Conservation (phyloP, 2,888 invertebrate genomes). For the Trichopria drosophilae region DNA sequence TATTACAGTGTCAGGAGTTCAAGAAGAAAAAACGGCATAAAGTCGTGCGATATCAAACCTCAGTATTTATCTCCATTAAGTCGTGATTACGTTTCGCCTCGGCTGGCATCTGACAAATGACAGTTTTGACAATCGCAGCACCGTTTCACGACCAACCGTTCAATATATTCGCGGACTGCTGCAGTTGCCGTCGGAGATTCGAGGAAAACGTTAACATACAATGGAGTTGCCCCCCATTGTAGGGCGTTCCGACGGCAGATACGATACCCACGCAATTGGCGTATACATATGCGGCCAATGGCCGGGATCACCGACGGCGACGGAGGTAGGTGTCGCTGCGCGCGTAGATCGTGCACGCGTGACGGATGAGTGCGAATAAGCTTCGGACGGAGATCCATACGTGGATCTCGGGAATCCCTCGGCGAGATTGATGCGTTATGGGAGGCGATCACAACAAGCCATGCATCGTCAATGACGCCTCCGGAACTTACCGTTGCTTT, state of each 20-base stretch:
- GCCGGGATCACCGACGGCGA: constrained; percentile 19
- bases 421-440: constrained; percentile 50
- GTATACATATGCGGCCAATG: no score
- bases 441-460: constrained; percentile 48
- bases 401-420: constrained; percentile 22
- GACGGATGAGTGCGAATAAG: constrained; percentile 47
- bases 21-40: no score
- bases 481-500: constrained; percentile 32
- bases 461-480: constrained; percentile 46
- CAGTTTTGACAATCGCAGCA: no score
- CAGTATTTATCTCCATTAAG: no score
- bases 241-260: no score
- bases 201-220: constrained; percentile 38
- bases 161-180: no score
- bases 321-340: constrained; percentile 24
- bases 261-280: constrained; percentile 11
- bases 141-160: no score
- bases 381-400: constrained; percentile 35
- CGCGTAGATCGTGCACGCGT: constrained; percentile 32
- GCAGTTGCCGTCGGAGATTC: no score
- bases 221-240: constrained; percentile 24
- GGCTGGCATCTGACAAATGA: no score
- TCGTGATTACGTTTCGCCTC: no score
- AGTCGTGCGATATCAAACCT: no score
- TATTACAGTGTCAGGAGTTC: no score